A percentile compares a stretch with the other conserved stretches of the same genome.
Conservation (phyloP, 2,888 invertebrate genomes). For the Carterocephalus palaemon region DNA sequence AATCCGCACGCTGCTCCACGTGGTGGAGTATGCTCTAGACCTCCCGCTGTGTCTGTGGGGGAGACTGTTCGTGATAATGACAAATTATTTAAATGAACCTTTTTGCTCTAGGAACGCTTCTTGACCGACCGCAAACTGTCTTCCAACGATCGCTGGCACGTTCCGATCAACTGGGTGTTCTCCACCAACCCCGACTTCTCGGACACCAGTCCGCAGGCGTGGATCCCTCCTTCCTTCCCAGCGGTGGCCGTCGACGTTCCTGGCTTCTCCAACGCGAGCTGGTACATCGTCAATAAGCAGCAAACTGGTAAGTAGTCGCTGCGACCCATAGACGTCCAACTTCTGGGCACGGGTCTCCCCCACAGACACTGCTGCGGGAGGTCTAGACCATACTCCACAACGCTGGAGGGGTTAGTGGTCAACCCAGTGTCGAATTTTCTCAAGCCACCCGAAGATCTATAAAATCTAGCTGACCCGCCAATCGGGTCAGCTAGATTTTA, state of each 20-base stretch:
- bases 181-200: constrained; percentile 61
- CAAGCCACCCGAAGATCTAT: too few relatives aligned
- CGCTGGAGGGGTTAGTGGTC: too few relatives aligned
- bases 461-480: too few relatives aligned
- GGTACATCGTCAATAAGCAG: constrained; percentile 82
- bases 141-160: constrained; percentile 67
- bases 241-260: constrained; percentile 47
- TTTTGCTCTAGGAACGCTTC: constrained; percentile 49
- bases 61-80: not conserved
- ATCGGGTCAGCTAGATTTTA: too few relatives aligned
- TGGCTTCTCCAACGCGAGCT: constrained; percentile 53
- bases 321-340: too few relatives aligned
- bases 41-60: not conserved
- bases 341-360: too few relatives aligned
- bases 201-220: constrained; percentile 67
- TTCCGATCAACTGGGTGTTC: constrained; percentile 76
- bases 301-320: constrained; percentile 76
- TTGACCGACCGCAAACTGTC: constrained; percentile 50
- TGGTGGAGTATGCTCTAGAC: too few relatives aligned
- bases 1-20: too few relatives aligned
- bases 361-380: too few relatives aligned
- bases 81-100: not conserved
- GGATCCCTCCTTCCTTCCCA: constrained; percentile 58
- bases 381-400: too few relatives aligned
- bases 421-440: too few relatives aligned